Base-by-base conservation (phyloP, 2,888 invertebrate species). In the Halictus quadricinctus region DNA sequence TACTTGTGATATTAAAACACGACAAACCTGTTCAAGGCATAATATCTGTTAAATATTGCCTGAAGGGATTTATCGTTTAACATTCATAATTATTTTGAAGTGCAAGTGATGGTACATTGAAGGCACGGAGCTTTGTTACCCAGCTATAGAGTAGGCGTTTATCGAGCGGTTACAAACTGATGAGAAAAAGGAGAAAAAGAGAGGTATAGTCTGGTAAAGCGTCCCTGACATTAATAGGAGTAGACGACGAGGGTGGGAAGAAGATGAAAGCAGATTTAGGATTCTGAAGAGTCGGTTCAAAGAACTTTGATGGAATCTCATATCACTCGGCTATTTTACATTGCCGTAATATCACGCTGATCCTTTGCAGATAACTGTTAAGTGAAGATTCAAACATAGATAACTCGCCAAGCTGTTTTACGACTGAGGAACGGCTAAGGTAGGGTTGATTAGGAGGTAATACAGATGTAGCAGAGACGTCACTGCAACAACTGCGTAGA, bases 131-230 rank as follows among this genome's bases (percentile, higher is more conserved):
- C 29, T 64, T 64, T 36, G 29, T 29, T 64, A 64, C 29, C 8
- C 18, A 64, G 29, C 64, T 29, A 64, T 64, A 64, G 64, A 64
- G 64, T 29, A 64, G 64, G 64, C 64, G 29, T 64, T 64, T 64
- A 64, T 64, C 29, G 64, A 64, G 64, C 64, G 64, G 64, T 64
- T 64, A 64, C 64, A 64, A 64, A 64, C 29, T 64, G 64, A 64
- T 64, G 64, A 64, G 64, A 64, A 64, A 64, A 64, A 64, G 18
- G 29, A 64, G 64, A 15, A 64, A 64, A 64, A 64, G 29, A 18
- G 64, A 64, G 18, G 64, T 29, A 64, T 64, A 8, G 64, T 29
- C 64, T 64, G 64, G 64, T 29, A 64, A 36, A 64, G 64, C 64
- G 29, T 64, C 29, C 64, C 64, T 64, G 64, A 64, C 64, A 64